Evolutionary conservation across 2,113 vertebrate genomes (phyloP), one percentile per base, ranked within the genome.

Genomic region (Sardina pilchardus): DNA sequence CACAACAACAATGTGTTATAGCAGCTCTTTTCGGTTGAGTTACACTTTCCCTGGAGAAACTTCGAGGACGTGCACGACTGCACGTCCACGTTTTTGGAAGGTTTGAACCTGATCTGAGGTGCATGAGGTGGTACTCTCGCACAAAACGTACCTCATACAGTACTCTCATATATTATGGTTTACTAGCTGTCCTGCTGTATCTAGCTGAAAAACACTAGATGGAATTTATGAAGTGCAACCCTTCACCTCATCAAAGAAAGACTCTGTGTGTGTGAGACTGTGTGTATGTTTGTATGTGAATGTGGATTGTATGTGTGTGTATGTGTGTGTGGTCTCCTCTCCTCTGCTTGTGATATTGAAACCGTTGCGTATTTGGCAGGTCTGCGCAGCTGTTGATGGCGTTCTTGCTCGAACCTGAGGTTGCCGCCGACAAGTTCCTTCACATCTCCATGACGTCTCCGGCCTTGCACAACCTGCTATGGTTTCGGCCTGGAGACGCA

Each of bases 351-450:
- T 36, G 71, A 78, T 78, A 36, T 5, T 16, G 71, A 47, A 50
- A 82, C 71, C 71, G 1, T 4, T 78, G 43, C 16, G 10, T 78
- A 78, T 78, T 36, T 78, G 71, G 34, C 34, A 78, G 34, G 30
- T 14, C 71, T 19, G 30, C 84, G 87, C 81, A 36, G n/a, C 67
- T 84, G 71, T 36, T 34, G 34, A 78, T 36, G 71, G 30, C 30
- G 16, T 78, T 78, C 71, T 78, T 78, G 26, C 71, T 78, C 71
- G 1, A 36, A 78, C 71, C 71, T 78, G 71, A 78, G 34, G 34
- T 78, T 78, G 10, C 71, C 36, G 71, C 12, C 9, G 30, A 36
- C 71, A 78, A 36, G 71, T 36, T 78, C 71, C 71, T 78, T 78
- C 71, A 78, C 30, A 71, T 71, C 63, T 71, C 63, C 10, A 10